Evolutionary conservation across 2,888 invertebrate genomes (phyloP).

Genomic region (Smittia sp.): DNA sequence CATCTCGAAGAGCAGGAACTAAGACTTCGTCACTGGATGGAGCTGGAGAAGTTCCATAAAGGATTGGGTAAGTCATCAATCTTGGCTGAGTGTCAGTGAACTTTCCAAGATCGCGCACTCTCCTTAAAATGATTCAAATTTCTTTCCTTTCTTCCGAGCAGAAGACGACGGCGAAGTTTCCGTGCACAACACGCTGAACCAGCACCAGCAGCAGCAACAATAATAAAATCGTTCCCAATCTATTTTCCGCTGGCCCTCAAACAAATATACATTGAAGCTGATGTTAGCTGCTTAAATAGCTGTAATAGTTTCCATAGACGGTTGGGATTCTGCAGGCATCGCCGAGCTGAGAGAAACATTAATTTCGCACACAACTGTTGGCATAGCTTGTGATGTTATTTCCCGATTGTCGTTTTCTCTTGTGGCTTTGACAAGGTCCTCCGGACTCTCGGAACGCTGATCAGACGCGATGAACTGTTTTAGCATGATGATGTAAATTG

Average conservation of each 20-base stretch:
- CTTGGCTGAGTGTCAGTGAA: not conserved
- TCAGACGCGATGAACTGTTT: not conserved
- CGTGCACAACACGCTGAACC: not conserved
- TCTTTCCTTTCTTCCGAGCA: not conserved
- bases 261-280: not conserved
- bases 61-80: slow-evolving; percentile 47
- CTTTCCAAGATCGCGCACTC: not conserved
- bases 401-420: not conserved
- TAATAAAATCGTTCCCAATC: not conserved
- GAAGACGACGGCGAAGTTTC: slow-evolving; percentile 16
- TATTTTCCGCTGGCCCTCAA: not conserved
- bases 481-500: not conserved
- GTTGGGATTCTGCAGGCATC: too few species aligned
- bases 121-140: not conserved
- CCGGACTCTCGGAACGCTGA: not conserved
- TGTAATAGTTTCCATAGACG: not conserved
- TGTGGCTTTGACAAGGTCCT: not conserved
- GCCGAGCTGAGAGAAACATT: not conserved
- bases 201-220: not conserved
- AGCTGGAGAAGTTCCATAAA: slow-evolving; percentile 53
- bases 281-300: not conserved
- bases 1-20: slow-evolving; percentile 53
- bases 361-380: not conserved
- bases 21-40: slow-evolving; percentile 52
- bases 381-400: too few species aligned